Evolutionary conservation across 2,888 invertebrate species (phyloP).

Genomic region (Leptopilina myrica): DNA sequence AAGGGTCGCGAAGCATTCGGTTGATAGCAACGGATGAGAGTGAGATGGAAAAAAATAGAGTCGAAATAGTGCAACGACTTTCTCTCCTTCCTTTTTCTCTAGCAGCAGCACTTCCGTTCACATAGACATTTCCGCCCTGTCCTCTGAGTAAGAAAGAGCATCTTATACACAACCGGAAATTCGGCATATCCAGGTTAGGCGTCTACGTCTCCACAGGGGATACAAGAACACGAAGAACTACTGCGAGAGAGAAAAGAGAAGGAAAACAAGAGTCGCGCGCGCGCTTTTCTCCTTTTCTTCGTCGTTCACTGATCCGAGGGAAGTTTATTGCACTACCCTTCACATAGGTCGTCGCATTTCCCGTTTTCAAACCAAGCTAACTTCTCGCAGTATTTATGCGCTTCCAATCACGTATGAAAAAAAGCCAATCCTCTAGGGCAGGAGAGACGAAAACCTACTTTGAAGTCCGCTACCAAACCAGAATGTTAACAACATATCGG

Average conservation of each 20-base stretch:
- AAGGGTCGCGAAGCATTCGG: conserved; percentile 37
- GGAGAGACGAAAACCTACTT: conserved; percentile 22
- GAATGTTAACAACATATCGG: conserved; percentile 33
- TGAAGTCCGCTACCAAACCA: conserved; percentile 18
- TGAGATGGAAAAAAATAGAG: background rate
- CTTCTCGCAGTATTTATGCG: conserved; percentile 50
- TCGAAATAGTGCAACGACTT: conserved; percentile 26
- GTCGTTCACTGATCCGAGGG: conserved; percentile 51
- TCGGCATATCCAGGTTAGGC: conserved; percentile 59
- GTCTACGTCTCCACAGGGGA: conserved; percentile 45
- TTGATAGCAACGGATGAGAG: background rate
- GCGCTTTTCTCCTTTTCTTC: conserved; percentile 47
- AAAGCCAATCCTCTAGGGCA: conserved; percentile 10
- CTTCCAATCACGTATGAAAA: conserved; percentile 41
- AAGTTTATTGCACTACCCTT: conserved; percentile 62
- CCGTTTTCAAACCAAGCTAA: conserved; percentile 51
- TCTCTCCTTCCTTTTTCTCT: conserved; percentile 49
- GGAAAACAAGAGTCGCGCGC: conserved; percentile 44
- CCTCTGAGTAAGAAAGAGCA: conserved; percentile 53
- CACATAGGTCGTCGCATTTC: conserved; percentile 54
- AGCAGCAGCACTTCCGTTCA: conserved; percentile 57
- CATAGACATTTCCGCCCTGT: conserved; percentile 59
- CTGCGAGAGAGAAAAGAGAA: too few species aligned
- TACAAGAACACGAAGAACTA: conserved; percentile 13
- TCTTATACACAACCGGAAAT: conserved; percentile 61